These are phyloP conservation scores for Xiphophorus couchianus DNA, from an alignment of 2,113 vertebrate species.

Conservation along the genomic window DNA sequence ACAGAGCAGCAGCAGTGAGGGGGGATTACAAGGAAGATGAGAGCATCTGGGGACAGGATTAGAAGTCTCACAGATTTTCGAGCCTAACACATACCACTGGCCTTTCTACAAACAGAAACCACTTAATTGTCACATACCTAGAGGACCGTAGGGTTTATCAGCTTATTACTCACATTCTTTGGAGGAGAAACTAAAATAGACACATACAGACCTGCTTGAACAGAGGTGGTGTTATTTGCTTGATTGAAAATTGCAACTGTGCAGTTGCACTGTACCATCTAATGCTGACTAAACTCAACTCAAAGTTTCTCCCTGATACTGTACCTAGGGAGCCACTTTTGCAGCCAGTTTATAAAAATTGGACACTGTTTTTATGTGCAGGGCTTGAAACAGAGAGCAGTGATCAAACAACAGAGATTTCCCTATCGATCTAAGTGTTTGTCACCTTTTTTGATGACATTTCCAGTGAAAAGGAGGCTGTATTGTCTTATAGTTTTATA, in stretches of 20 bases:
- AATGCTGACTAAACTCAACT: not conserved
- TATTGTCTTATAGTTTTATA: no score
- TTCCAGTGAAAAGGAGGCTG: no score
- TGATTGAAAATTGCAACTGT: not conserved
- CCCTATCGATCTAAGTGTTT: no score
- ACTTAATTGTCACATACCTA: slow-evolving; percentile 32
- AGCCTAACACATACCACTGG: slow-evolving; percentile 31
- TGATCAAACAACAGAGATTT: no score
- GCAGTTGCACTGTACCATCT: not conserved
- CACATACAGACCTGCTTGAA: not conserved
- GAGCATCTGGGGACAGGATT: slow-evolving; percentile 61
- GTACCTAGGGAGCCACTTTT: not conserved
- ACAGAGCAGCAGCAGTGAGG: slow-evolving; percentile 36
- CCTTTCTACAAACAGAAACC: slow-evolving; percentile 25
- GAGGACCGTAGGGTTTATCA: slow-evolving; percentile 26
- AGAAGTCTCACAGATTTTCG: slow-evolving; percentile 33
- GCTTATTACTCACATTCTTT: slow-evolving; percentile 11
- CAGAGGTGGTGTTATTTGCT: no score
- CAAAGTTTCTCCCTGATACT: not conserved
- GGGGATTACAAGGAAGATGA: slow-evolving; percentile 53
- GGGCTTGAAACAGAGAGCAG: no score
- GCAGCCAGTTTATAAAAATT: no score
- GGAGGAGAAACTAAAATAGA: slow-evolving; percentile 5
- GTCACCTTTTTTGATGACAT: no score
- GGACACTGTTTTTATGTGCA: no score